Percentiles rank a stretch among this genome's conserved stretches.
Evolutionary conservation across 2,113 vertebrate genomes (phyloP).

Genomic region (Odontesthes bonariensis): DNA sequence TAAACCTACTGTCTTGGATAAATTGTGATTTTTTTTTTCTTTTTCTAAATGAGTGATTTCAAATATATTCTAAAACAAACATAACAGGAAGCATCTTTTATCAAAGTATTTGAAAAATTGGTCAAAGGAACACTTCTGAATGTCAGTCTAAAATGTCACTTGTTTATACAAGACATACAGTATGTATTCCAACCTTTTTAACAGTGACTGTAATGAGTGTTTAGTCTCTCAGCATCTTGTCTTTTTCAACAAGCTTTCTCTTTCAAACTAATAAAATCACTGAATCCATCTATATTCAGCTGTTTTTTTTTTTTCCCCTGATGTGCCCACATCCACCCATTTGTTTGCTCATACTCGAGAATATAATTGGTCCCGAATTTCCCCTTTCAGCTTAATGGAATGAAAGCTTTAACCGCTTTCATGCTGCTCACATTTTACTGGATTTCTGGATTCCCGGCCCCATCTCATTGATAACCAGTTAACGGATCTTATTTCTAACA

Average conservation of each 20-base stretch:
- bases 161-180: too few species aligned
- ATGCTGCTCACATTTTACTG: not conserved
- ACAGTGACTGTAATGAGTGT: too few species aligned
- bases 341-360: not conserved
- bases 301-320: not conserved
- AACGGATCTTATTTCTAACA: not conserved
- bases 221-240: not conserved
- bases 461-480: conserved; percentile 15
- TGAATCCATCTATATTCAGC: not conserved
- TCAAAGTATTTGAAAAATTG: too few species aligned
- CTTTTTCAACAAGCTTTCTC: not conserved
- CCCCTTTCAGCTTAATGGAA: not conserved
- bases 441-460: conserved; percentile 3
- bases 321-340: not conserved
- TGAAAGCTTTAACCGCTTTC: not conserved
- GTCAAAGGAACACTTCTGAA: too few species aligned
- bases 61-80: too few species aligned
- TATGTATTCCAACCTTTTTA: too few species aligned
- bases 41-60: too few species aligned
- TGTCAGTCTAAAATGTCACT: too few species aligned
- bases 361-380: not conserved
- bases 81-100: too few species aligned
- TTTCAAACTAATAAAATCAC: not conserved
- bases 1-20: too few species aligned
- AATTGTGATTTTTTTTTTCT: too few species aligned